Evolutionary conservation across 2,888 invertebrate genomes (phyloP).

Genomic region (Sesia apiformis): DNA sequence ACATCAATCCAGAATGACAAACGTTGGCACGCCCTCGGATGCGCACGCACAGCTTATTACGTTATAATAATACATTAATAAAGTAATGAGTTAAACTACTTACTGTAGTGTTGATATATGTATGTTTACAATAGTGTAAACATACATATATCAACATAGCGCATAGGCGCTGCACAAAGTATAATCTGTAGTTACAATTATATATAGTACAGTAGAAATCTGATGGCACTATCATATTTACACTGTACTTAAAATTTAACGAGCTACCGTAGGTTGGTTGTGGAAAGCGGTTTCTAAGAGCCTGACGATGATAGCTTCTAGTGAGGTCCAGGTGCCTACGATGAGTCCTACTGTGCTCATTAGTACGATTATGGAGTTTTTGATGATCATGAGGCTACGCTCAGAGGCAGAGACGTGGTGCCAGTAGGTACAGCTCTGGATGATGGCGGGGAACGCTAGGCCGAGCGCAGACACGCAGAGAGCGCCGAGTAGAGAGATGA

Average conservation of each 20-base stretch:
- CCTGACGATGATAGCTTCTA: constrained; percentile 76
- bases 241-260: neutral
- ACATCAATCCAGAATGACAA: too few relatives aligned
- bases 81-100: neutral
- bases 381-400: constrained; percentile 73
- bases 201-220: neutral
- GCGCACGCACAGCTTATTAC: too few relatives aligned
- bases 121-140: too few relatives aligned
- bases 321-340: constrained; percentile 81
- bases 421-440: constrained; percentile 90
- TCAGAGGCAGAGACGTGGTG: constrained; percentile 72
- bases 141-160: too few relatives aligned
- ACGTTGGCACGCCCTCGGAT: too few relatives aligned
- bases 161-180: neutral
- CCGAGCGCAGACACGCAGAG: constrained; percentile 91
- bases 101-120: too few relatives aligned
- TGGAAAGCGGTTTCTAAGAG: constrained; percentile 36
- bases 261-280: neutral
- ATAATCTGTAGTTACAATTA: neutral
- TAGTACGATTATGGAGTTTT: constrained; percentile 77
- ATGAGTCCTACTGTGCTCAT: constrained; percentile 80
- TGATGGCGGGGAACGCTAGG: constrained; percentile 91
- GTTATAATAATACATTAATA: neutral
- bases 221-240: neutral
- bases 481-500: constrained; percentile 90